These are phyloP conservation scores for Drosophila tsacasi DNA, from an alignment of 1,140 invertebrate species.

Conservation along the genomic window DNA sequence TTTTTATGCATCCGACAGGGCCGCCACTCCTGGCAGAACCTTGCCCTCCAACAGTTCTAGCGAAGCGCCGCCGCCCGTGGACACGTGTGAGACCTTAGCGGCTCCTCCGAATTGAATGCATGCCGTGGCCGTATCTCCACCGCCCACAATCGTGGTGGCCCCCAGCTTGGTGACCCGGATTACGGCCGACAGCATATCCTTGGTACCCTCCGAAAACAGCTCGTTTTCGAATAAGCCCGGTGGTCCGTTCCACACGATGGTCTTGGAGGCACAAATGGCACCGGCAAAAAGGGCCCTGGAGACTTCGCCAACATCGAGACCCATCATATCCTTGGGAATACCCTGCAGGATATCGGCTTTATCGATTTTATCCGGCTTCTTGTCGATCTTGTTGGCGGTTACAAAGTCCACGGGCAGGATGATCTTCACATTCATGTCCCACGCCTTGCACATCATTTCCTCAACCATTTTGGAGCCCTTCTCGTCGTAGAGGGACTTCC, in stretches of 20 bases:
- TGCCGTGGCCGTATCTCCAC: constrained; percentile 99
- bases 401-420: constrained; percentile 98
- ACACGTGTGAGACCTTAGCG: constrained; percentile 98
- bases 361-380: constrained; percentile 92
- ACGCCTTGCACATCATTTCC: constrained; percentile 95
- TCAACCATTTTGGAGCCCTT: constrained; percentile 97
- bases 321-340: constrained; percentile 96
- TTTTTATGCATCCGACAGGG: constrained; percentile 89
- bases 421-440: constrained; percentile 96
- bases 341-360: constrained; percentile 90
- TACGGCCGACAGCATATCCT: constrained; percentile 96
- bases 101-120: constrained; percentile 98
- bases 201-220: constrained; percentile 96
- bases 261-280: constrained; percentile 94
- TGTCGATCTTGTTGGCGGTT: constrained; percentile 97
- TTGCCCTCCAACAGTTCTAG: constrained; percentile 98
- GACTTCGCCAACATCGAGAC: constrained; percentile 96
- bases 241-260: constrained; percentile 99
- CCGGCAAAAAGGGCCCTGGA: constrained; percentile 91
- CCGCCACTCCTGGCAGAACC: constrained; percentile 94
- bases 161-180: constrained; percentile 93
- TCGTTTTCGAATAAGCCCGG: constrained; percentile 98
- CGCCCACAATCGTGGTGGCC: constrained; percentile 96
- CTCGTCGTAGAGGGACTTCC: constrained; percentile 95
- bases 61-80: constrained; percentile 99